Evolutionary conservation across 64 coral and sea anemone species (phyloP).

Genomic region (Montipora cactus): DNA sequence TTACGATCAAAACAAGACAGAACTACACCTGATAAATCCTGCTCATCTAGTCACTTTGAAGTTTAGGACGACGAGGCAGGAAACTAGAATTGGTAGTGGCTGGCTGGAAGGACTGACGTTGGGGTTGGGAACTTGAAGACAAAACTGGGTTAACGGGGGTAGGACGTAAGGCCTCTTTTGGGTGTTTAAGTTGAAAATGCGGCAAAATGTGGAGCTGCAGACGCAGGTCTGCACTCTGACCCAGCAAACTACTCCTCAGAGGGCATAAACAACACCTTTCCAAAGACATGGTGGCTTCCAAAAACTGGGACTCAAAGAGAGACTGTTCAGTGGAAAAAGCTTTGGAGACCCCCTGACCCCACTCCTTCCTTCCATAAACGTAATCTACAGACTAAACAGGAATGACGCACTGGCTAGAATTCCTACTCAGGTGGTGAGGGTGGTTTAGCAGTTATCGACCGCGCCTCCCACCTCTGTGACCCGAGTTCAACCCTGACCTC

Average conservation of each 20-base stretch:
- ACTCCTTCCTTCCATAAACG: conserved; percentile 56
- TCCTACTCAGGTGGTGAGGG: conserved; percentile 30
- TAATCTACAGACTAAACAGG: conserved; percentile 31
- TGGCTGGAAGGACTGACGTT: too few relatives aligned
- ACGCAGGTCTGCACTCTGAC: conserved; percentile 67
- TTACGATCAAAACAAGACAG: too few relatives aligned
- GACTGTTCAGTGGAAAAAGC: neutral
- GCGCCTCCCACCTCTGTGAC: too few relatives aligned
- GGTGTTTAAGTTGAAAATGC: conserved; percentile 61
- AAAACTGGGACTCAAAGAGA: conserved; percentile 71
- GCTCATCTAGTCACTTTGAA: too few relatives aligned
- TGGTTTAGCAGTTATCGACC: too few relatives aligned
- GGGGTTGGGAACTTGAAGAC: too few relatives aligned
- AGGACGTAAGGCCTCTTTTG: neutral
- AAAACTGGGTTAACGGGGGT: too few relatives aligned
- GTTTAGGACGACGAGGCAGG: too few relatives aligned
- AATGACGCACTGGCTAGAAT: conserved; percentile 33
- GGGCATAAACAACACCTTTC: conserved; percentile 60
- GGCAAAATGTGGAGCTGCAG: conserved; percentile 61
- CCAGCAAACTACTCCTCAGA: conserved; percentile 65
- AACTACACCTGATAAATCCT: too few relatives aligned
- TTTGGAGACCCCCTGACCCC: conserved; percentile 73
- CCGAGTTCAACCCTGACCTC: too few relatives aligned
- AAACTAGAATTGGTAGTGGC: too few relatives aligned
- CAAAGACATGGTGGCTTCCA: conserved; percentile 70